A percentile compares a stretch with the other conserved stretches of the same genome.
Conservation (phyloP, 2,113 vertebrate species). For the Carollia perspicillata region DNA sequence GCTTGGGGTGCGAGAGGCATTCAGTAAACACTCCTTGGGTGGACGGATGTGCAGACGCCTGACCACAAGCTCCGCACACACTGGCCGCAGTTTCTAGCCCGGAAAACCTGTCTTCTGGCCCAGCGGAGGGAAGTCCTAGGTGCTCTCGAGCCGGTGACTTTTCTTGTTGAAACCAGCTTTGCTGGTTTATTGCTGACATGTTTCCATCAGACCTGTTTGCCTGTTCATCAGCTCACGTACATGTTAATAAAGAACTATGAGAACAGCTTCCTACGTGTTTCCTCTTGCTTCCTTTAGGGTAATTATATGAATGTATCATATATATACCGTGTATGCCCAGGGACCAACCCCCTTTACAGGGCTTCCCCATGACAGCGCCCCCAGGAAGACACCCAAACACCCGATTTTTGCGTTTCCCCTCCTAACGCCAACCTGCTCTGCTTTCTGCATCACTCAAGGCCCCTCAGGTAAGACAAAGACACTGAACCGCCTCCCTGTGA, state of each 20-base stretch:
- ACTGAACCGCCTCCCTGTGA: background rate
- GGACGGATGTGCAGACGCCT: rapidly evolving
- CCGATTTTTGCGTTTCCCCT: background rate
- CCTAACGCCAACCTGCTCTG: background rate
- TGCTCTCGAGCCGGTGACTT: background rate
- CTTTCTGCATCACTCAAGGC: background rate
- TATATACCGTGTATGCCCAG: rapidly evolving
- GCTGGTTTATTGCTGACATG: background rate
- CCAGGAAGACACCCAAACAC: background rate
- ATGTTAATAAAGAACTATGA: background rate
- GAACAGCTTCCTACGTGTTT: background rate
- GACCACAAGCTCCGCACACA: background rate
- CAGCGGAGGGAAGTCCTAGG: background rate
- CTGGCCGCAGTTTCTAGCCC: background rate
- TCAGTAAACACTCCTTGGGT: no score
- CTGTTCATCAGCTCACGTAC: background rate
- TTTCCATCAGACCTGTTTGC: background rate
- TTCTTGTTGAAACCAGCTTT: background rate
- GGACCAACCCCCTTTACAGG: background rate
- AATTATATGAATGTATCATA: background rate
- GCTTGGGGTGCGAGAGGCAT: background rate
- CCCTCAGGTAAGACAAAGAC: background rate
- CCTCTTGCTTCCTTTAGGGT: background rate
- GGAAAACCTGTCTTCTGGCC: background rate
- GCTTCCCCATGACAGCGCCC: background rate